Base-by-base conservation (phyloP, 2,888 invertebrate species). In the Amblyjoppa proteus region DNA sequence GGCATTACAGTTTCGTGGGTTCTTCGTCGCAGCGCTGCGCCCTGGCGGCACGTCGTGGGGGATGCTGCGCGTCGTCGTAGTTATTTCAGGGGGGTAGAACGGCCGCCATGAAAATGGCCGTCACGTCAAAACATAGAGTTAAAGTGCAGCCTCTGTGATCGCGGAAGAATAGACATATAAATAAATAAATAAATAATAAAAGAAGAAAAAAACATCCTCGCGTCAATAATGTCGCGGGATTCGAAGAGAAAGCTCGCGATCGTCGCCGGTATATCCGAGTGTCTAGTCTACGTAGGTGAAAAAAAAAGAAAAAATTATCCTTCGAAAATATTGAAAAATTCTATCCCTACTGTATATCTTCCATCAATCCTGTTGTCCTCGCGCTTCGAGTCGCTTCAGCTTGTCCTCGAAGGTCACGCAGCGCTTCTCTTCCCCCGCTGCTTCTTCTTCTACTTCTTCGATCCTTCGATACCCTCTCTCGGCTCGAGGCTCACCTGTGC, bases 161-260 rank as follows among this genome's bases (percentile, higher is more conserved):
- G 75, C 69, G 75, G 83, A 56, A 38, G n/a, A 82, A 11, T 34
- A 34, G 34, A 34, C 11, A 25, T 71, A 11, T 34, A 31, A 73
- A 70, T 3, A 68, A 25, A 53, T 2, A 64, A 25, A 66, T 16
- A 74, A n/a, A 11, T 53, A 56, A 16, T n/a, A 53, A 13, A 3
- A 16, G 2, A 56, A 28, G 76, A 20, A 41, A 64, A 34, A 38
- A 49, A 49, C n/a, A 28, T n/a, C 20, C 25, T 41, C 58, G 56
- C 34, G 81, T 25, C 82, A 90, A 88, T 7, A 82, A 93, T 93
- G 93, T 89, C 90, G 87, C 90, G 90, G 78, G 89, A 89, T 83
- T 88, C 89, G 84, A 93, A 92, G 90, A 91, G 90, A 89, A 93
- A 92, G 89, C 88, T 93, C 87, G 93, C 93, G 89, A 92, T 93